Evolutionary conservation across 2,113 vertebrate genomes (phyloP), one percentile per base, ranked within the genome.

Genomic region (Phalacrocorax aristotelis): DNA sequence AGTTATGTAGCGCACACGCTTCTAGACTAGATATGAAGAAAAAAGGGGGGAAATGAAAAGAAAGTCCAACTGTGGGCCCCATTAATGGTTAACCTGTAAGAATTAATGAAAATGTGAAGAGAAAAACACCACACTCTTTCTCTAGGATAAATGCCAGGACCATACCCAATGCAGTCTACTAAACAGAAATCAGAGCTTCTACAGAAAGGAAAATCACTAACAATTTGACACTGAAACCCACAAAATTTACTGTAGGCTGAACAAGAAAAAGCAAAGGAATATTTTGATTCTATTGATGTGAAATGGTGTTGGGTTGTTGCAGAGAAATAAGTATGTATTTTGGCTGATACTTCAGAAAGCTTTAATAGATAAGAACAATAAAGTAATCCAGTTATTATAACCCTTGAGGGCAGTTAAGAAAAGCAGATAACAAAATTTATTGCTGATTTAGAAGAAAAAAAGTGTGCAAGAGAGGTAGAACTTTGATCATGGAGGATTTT

Each of bases 401-500:
- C 69, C 66, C 82, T 93, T 12, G 32, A 93, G 90, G 65, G 52
- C 80, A 92, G 57, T 89, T 85, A 79, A 40, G 66, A 44, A 96
- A 96, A 95, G 38, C 51, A 96, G 85, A 96, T 91, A 83, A 93
- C 38, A 79, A 94, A 97, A 93, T 65, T 22, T 32, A 77, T 93
- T 95, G 83, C 69, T 94, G 76, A 96, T 96, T 85, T 83, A 76
- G 83, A 95, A 69, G 48, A 17, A 89, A 55, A 82, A 29, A 87
- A 54, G 1, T 40, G n/a, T 69, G 8, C 46, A 65, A 86, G 70
- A 72, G 44, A 32, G 21, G 27, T 69, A 70, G 61, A 89, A 92
- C 62, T 96, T 96, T 96, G 95, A 97, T 94, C 61, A 21, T n/a
- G 68, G 70, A 90, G 48, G 57, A 52, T 81, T 94, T 95, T 78